Conservation (phyloP, 2,113 vertebrate genomes). For the Eulemur rufifrons region DNA sequence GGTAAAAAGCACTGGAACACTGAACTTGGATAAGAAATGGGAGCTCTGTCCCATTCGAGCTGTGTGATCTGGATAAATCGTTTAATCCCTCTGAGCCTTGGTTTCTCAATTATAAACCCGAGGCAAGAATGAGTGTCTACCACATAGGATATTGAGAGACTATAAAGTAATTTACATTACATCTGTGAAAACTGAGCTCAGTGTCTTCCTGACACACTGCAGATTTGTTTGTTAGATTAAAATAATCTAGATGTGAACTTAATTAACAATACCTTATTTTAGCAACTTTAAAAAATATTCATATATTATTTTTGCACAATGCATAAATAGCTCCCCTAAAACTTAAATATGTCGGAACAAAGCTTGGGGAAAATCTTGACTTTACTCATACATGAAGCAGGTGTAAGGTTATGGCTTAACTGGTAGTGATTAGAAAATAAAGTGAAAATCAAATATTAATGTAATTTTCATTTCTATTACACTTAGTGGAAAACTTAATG, state of each 20-base stretch:
- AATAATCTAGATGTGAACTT: constrained; percentile 1
- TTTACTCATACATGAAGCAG: not conserved
- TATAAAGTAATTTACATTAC: not conserved
- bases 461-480: not conserved
- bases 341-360: not conserved
- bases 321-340: not conserved
- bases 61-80: not conserved
- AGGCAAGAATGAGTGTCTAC: not conserved
- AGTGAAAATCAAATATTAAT: constrained; percentile 17
- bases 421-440: constrained; percentile 29
- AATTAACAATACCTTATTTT: not conserved
- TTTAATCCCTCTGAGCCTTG: constrained; percentile 30
- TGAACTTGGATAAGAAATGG: not conserved
- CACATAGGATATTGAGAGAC: not conserved
- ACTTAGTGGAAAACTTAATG: not conserved
- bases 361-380: not conserved
- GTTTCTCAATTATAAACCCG: not conserved
- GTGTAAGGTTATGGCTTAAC: not conserved
- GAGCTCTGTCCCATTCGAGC: not conserved
- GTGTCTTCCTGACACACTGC: not conserved
- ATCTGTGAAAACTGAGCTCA: not conserved
- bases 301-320: not conserved
- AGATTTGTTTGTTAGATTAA: constrained; percentile 5
- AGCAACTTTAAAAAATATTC: not conserved
- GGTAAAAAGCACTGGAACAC: not conserved